A percentile compares a stretch with the other conserved stretches of the same genome.
Evolutionary conservation across 2,113 vertebrate genomes (phyloP).

Genomic region (Sturnira hondurensis): DNA sequence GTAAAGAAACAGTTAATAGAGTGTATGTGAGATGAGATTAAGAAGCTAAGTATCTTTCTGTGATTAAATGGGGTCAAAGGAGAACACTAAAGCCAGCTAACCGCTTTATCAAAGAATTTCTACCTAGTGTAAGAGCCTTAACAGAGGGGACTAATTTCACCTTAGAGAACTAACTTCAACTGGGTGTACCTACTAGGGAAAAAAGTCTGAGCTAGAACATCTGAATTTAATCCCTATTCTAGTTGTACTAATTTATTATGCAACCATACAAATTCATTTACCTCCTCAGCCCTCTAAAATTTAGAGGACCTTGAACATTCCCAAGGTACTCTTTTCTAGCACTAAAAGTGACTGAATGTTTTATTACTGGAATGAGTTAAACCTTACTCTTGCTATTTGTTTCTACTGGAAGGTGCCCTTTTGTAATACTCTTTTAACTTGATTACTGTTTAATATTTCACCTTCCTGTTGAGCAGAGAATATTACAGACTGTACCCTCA

Average conservation of each 20-base stretch:
- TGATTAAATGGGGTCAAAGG: not conserved
- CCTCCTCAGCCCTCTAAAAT: not conserved
- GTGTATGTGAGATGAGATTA: not conserved
- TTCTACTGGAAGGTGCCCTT: not conserved
- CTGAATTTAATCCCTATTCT: not conserved
- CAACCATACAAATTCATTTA: not conserved
- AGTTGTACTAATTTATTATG: not conserved
- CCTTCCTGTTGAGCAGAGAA: not conserved
- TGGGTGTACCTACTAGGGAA: not conserved
- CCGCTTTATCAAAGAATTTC: slow-evolving; percentile 7
- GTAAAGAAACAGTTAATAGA: not conserved
- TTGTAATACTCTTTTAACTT: not conserved
- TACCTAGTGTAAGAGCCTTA: not conserved
- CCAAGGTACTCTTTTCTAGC: not conserved
- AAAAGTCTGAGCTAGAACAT: not conserved
- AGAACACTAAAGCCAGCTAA: not conserved
- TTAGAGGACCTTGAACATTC: not conserved
- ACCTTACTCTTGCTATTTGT: not conserved
- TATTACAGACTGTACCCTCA: not conserved
- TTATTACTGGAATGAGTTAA: not conserved
- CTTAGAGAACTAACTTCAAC: not conserved
- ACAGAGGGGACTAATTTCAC: not conserved
- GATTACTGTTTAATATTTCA: not conserved
- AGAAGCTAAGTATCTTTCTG: not conserved
- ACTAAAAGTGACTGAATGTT: not conserved